These are phyloP conservation scores for Oscheius sp. DNA, from an alignment of 2,888 invertebrate genomes.

Conservation along the genomic window DNA sequence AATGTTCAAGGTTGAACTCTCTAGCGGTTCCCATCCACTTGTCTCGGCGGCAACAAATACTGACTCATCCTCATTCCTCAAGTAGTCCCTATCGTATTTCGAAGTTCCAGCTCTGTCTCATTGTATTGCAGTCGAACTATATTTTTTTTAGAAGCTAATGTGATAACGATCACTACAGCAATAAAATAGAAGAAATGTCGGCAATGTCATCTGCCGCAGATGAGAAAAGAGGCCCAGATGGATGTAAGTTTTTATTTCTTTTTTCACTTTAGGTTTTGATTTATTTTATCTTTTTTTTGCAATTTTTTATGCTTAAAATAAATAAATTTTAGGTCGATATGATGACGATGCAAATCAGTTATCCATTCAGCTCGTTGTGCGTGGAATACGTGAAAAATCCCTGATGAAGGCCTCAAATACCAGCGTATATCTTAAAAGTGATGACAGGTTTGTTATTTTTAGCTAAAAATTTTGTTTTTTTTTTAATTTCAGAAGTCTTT, in stretches of 20 bases:
- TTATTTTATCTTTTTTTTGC: background rate
- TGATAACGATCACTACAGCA: background rate
- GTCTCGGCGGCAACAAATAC: conserved; percentile 2
- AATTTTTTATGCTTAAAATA: background rate
- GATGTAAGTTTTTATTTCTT: conserved; percentile 13
- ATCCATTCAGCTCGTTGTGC: conserved; percentile 50
- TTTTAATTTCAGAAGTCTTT: conserved; percentile 35
- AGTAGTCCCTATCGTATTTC: background rate
- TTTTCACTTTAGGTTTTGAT: background rate
- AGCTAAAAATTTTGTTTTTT: background rate
- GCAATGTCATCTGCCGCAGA: conserved; percentile 28
- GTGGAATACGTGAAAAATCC: conserved; percentile 48
- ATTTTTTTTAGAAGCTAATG: background rate
- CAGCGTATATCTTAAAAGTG: conserved; percentile 49
- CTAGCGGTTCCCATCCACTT: conserved; percentile 15
- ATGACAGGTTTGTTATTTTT: conserved; percentile 24
- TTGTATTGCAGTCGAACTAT: background rate
- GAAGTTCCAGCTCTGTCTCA: background rate
- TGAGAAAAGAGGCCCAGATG: conserved; percentile 30
- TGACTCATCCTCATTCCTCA: conserved; percentile 16
- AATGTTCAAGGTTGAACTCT: conserved; percentile 12
- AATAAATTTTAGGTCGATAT: conserved; percentile 27
- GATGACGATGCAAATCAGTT: conserved; percentile 33
- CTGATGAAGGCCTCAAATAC: conserved; percentile 50
- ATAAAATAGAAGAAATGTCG: background rate